Percentiles rank a stretch among this genome's conserved stretches.
These are phyloP conservation scores for Ceratina japonica DNA, from an alignment of 1,140 invertebrate species.

Conservation along the genomic window DNA sequence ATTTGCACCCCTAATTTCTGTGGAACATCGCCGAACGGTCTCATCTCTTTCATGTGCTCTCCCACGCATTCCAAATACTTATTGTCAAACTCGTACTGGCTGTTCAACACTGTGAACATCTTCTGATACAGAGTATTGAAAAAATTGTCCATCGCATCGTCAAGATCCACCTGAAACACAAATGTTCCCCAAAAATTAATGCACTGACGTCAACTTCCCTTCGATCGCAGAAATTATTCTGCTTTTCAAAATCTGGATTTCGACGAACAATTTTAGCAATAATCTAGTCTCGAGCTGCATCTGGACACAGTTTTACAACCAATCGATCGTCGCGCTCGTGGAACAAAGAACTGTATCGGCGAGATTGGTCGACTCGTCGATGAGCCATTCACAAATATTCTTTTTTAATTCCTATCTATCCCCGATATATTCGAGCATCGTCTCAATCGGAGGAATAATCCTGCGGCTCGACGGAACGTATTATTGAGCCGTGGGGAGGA, in stretches of 20 bases:
- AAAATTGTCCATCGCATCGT: constrained; percentile 94
- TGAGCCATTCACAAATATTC: constrained; percentile 15
- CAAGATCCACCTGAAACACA: constrained; percentile 84
- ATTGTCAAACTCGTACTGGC: constrained; percentile 92
- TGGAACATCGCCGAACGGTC: constrained; percentile 96
- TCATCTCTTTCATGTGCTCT: constrained; percentile 94
- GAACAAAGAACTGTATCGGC: constrained; percentile 6
- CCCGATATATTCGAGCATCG: constrained; percentile 4
- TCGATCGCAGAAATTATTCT: no score
- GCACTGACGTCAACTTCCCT: not conserved
- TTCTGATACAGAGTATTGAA: constrained; percentile 95
- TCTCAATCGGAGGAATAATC: constrained; percentile 26
- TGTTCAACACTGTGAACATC: constrained; percentile 97
- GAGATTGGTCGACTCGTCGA: not conserved
- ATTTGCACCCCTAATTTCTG: constrained; percentile 93
- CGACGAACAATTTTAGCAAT: no score
- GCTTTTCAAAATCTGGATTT: not conserved
- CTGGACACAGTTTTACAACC: not conserved
- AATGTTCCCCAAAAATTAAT: not conserved
- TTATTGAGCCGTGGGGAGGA: not conserved
- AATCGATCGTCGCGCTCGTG: not conserved
- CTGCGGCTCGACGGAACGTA: constrained; percentile 22
- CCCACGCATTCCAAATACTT: constrained; percentile 93
- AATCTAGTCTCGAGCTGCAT: no score
- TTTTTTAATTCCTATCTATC: constrained; percentile 21